These are phyloP conservation scores for Drosophila anomelani DNA, from an alignment of 2,888 invertebrate species.

Conservation along the genomic window DNA sequence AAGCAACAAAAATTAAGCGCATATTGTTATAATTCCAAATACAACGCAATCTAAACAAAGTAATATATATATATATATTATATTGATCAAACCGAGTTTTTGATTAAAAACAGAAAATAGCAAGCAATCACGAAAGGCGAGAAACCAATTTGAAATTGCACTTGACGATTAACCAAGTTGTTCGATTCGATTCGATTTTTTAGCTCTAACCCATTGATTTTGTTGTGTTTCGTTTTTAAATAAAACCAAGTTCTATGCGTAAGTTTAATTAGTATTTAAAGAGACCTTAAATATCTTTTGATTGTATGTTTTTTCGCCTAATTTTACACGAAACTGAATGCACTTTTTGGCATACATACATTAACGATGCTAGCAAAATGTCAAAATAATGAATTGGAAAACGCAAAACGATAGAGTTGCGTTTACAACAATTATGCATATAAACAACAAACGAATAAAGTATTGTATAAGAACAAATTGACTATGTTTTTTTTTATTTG, in stretches of 20 bases:
- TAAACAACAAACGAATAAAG: slow-evolving; percentile 67
- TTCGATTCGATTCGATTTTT: background rate
- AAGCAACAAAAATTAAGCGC: slow-evolving; percentile 44
- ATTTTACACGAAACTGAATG: slow-evolving; percentile 34
- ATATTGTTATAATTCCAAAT: slow-evolving; percentile 46
- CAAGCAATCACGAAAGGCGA: slow-evolving; percentile 52
- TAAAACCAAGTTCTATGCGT: slow-evolving; percentile 30
- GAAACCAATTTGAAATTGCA: slow-evolving; percentile 52
- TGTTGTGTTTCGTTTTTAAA: slow-evolving; percentile 39
- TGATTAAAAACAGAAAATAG: slow-evolving; percentile 61
- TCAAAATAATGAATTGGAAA: slow-evolving; percentile 69
- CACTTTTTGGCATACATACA: slow-evolving; percentile 41
- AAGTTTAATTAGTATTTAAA: slow-evolving; percentile 37
- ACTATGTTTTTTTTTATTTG: background rate
- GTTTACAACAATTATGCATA: slow-evolving; percentile 72
- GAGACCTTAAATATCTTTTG: slow-evolving; percentile 29
- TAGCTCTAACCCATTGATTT: slow-evolving; percentile 28
- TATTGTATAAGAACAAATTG: slow-evolving; percentile 59
- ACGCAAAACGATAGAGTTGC: slow-evolving; percentile 61
- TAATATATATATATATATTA: slow-evolving; percentile 22
- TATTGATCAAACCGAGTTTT: slow-evolving; percentile 58
- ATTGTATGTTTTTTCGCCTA: slow-evolving; percentile 44
- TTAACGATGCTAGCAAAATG: slow-evolving; percentile 71
- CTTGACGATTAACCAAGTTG: slow-evolving; percentile 21
- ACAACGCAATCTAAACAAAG: slow-evolving; percentile 54